Base-by-base conservation (phyloP, 1,140 invertebrate species). In the Drosophila ficusphila region DNA sequence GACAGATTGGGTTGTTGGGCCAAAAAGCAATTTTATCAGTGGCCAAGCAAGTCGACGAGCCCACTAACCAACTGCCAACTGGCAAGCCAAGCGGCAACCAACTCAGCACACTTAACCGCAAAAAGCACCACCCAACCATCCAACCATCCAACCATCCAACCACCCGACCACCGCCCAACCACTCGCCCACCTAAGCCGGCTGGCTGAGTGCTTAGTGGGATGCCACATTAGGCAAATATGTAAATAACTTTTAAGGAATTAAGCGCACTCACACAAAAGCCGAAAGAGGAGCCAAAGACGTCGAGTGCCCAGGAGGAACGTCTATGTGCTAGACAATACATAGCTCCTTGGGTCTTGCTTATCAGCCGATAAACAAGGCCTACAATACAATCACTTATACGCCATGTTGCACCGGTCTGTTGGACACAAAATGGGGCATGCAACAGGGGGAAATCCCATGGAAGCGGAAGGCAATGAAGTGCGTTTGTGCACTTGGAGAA, bases 221-320 rank as follows among this genome's bases (percentile, higher is more conserved):
- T 85, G 70, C 79, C 79, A 78, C 75, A 79, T 75, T 73, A 85
- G 64, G 70, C 75, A 83, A 86, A 86, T 86, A 86, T 86, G 81
- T 86, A 86, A 86, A 86, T 86, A 86, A 88, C 81, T 86, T 88
- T 86, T 86, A 86, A 86, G 81, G 85, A 85, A 85, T 85, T 85
- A 85, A 69, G 82, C 81, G 68, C 81, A 88, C 81, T 68, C 82
- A 9, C 76, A 71, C 76, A 69, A 61, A 73, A 69, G 61, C 46
- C 21, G 31, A 27, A 36, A 48, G 54, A 65, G 54, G 64, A 44
- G 34, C 67, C 51, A 8, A 42, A 21, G 31, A 16, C 8, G 31
- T n/a, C 8, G 8, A 27, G 23, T 16, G 3, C 2, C n/a, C 11
- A 9, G 7, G 56, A 23, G 38, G 51, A 56, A 31, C 27, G 12